phyloP scores from a whole-genome alignment of 2,797 vertebrate genomes.

The Discoglossus pictus region DNA sequence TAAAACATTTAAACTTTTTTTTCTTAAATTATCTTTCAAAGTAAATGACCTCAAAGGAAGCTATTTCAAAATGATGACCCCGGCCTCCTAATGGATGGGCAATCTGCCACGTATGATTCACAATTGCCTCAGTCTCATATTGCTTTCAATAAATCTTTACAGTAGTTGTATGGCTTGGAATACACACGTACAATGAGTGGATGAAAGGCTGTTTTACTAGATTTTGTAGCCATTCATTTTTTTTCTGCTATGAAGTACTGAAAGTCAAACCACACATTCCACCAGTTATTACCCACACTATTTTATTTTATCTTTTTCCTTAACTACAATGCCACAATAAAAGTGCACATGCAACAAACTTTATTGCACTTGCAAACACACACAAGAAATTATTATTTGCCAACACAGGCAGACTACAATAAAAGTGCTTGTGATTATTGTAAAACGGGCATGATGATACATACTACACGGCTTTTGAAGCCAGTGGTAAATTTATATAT shows the following conservation, averaged over 20 bases:
- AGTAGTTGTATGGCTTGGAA: conserved; percentile 37
- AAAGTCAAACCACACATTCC: too few relatives aligned
- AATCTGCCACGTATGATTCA: conserved; percentile 50
- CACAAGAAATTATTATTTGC: too few relatives aligned
- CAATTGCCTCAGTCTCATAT: conserved; percentile 46
- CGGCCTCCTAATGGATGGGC: conserved; percentile 53
- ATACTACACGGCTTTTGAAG: too few relatives aligned
- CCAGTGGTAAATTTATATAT: too few relatives aligned
- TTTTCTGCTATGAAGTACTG: too few relatives aligned
- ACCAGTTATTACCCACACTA: too few relatives aligned
- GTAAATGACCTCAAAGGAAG: conserved; percentile 46
- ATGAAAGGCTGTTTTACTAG: conserved; percentile 21
- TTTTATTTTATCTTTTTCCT: conserved; percentile 46
- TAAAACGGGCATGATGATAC: too few relatives aligned
- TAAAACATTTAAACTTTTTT: conserved; percentile 44
- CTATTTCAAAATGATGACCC: conserved; percentile 53
- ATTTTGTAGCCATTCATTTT: conserved; percentile 28
- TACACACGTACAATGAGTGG: conserved; percentile 49
- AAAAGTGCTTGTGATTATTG: too few relatives aligned
- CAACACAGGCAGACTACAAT: too few relatives aligned
- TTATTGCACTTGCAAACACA: too few relatives aligned
- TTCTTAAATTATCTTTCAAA: conserved; percentile 46
- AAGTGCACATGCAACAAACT: too few relatives aligned
- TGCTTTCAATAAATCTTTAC: conserved; percentile 55
- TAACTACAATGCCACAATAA: too few relatives aligned